A percentile compares a stretch with the other conserved stretches of the same genome.
Conservation (phyloP, 2,113 vertebrate species). For the Cynopterus brachyotis region DNA sequence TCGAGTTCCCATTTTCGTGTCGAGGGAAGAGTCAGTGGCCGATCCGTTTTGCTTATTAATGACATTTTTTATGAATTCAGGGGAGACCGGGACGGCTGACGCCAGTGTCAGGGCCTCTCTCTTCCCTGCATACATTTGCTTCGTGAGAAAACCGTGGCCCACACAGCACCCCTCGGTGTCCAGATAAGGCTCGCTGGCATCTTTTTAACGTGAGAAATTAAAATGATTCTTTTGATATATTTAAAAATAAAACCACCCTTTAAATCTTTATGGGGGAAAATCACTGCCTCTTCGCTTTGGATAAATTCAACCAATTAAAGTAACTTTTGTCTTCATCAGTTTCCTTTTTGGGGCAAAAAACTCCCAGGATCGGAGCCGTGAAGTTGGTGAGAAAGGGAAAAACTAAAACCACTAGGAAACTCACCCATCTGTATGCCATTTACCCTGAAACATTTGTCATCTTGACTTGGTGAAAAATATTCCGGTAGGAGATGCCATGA, state of each 20-base stretch:
- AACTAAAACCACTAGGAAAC: constrained; percentile 22
- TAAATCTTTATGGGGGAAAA: neutral
- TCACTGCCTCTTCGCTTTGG: neutral
- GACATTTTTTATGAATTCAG: constrained; percentile 40
- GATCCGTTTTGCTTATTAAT: neutral
- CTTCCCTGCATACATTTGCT: neutral
- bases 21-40: neutral
- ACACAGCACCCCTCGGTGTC: neutral
- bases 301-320: constrained; percentile 61
- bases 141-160: neutral
- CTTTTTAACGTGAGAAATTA: constrained; percentile 46
- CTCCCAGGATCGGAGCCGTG: neutral
- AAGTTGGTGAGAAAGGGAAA: constrained; percentile 29
- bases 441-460: neutral
- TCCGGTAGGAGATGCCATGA: neutral
- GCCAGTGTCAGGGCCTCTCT: neutral
- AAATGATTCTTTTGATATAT: constrained; percentile 52
- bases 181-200: neutral
- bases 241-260: neutral
- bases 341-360: constrained; percentile 31
- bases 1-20: constrained; percentile 20
- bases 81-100: constrained; percentile 39
- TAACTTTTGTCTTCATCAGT: constrained; percentile 29
- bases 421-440: neutral
- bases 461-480: neutral